Base-by-base conservation (phyloP, 2,797 vertebrate species). In the Anisognathus igniventris region DNA sequence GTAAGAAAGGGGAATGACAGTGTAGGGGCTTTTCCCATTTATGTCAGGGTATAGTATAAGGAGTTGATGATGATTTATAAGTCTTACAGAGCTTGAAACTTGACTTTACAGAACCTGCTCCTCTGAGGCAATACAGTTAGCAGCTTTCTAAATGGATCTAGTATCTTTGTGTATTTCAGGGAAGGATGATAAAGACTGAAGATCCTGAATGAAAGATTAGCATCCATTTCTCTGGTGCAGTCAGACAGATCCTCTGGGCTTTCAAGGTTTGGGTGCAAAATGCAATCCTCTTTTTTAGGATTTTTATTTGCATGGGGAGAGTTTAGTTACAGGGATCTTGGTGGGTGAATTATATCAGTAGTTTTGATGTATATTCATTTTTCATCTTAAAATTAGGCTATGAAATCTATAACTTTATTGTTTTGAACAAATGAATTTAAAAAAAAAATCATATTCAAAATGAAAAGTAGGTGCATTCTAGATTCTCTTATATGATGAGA, bases 1-100 rank as follows among this genome's bases (percentile, higher is more conserved):
- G 25, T 37, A 31, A 37, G 48, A 54, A 78, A 58, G 27, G 23
- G 40, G 31, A 86, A 83, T 2, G 14, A 61, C 17, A 89, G 25
- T 22, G 7, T 44, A 70, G 27, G 14, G 57, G 17, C 37, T 92
- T 93, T 94, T 83, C 35, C 74, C 20, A 14, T 94, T 92, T 80
- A 44, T 80, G 28, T 80, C 65, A 75, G 33, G 2, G 23, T 91
- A 17, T 57, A 82, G 65, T 62, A 53, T 35, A 75, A 88, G 27
- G n/a, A 93, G 30, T 65, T 86, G 51, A 80, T 92, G 51, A 37
- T 90, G 82, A 95, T 96, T 95, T 83, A 67, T 80, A 73, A 88
- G 19, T 74, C 40, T 44, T 83, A 27, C 21, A 79, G 15, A 62
- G 44, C 73, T 81, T 72, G 51, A 74, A 91, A 83, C 62, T 79